Base-by-base conservation (phyloP, 2,797 vertebrate species). In the Premnoplex brunnescens region DNA sequence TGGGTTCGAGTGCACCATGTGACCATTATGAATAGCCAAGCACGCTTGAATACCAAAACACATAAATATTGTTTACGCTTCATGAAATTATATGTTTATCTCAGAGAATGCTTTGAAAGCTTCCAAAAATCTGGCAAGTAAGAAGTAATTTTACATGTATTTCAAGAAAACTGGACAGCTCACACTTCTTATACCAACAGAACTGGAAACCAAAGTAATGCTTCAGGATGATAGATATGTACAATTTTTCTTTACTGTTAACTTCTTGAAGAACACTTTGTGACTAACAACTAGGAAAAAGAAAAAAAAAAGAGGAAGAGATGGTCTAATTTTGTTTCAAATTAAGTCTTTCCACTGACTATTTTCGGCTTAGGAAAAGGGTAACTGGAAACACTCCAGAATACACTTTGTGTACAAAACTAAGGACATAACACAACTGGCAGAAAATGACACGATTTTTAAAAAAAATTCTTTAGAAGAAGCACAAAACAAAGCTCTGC, bases 171-270 rank as follows among this genome's bases (percentile, higher is more conserved):
- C 67, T 43, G 49, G 78, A 89, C 8, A 3, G 72, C 49, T 94
- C 88, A 73, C 58, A 54, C 64, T 96, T 94, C 82, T 88, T 73
- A 81, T 32, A 39, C 67, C 74, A 96, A 91, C 22, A 93, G 60
- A 94, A 75, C 2, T 43, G 41, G 62, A 93, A 92, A 72, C 71
- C 77, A 89, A 86, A 96, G 24, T 63, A 91, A 67, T 41, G 24
- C 49, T 93, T 87, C 49, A 79, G 26, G 41, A 73, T 39, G 34
- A 83, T 5, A 81, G n/a, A 92, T 63, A 79, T 0, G 13, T 36
- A 94, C 21, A 75, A 54, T 77, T 92, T 93, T 74, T 46, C 63
- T 75, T 60, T 91, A 76, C 43, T 49, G 48, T 27, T 84, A 49
- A 68, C 36, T 93, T 89, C 82, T 6, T 85, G 89, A 89, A 76